Conservation (phyloP, 2,888 invertebrate genomes). For the Eurytoma californica region DNA sequence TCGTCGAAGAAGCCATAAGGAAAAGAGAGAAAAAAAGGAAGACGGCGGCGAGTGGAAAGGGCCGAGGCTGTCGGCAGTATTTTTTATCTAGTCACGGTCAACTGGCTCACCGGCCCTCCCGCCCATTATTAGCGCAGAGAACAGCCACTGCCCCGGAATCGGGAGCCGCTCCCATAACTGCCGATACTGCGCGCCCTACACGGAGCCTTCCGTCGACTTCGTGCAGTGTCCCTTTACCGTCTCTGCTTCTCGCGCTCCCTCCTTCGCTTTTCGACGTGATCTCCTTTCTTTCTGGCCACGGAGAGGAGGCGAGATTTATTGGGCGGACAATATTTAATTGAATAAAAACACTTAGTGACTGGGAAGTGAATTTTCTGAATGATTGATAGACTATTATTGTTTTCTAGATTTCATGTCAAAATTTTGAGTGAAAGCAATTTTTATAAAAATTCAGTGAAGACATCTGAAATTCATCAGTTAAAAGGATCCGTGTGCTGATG, state of each 20-base stretch:
- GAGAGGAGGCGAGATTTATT: not conserved
- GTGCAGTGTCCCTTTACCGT: conserved; percentile 12
- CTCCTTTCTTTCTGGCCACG: not conserved
- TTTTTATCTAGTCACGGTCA: conserved; percentile 76
- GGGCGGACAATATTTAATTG: too few relatives aligned
- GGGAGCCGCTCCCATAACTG: conserved; percentile 29
- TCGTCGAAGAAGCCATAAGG: not conserved
- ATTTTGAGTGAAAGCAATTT: too few relatives aligned
- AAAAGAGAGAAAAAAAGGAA: conserved; percentile 57
- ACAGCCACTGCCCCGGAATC: conserved; percentile 61
- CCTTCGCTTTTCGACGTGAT: not conserved
- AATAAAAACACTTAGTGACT: too few relatives aligned
- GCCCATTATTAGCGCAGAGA: conserved; percentile 74
- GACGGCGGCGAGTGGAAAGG: conserved; percentile 35
- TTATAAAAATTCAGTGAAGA: too few relatives aligned
- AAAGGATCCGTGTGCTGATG: too few relatives aligned
- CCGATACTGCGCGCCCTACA: conserved; percentile 8
- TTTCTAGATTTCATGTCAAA: too few relatives aligned
- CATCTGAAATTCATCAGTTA: too few relatives aligned
- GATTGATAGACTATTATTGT: too few relatives aligned
- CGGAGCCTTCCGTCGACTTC: conserved; percentile 50
- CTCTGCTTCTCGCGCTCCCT: not conserved
- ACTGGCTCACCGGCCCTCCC: conserved; percentile 72
- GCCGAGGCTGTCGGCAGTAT: conserved; percentile 71
- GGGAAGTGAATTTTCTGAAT: too few relatives aligned